Base-by-base conservation (phyloP, 1,140 invertebrate species). In the Drosophila seguyi region DNA sequence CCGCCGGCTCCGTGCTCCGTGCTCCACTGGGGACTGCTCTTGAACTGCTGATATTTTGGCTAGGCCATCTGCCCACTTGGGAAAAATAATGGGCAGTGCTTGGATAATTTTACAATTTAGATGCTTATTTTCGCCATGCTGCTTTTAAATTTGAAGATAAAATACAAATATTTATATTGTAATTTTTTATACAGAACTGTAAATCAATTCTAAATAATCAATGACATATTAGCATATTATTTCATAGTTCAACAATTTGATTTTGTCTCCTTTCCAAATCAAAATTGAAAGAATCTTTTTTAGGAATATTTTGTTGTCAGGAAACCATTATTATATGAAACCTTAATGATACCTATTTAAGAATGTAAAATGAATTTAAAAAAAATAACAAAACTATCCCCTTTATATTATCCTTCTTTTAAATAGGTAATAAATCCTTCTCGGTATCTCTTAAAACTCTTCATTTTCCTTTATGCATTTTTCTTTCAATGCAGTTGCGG, bases 21-120 rank as follows among this genome's bases (percentile, higher is more conserved):
- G 59, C 39, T 55, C 44, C 62, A 76, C 38, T 58, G 71, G 74
- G 29, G 60, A 56, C 41, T 88, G 84, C 84, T 85, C 84, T 88
- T 90, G 84, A 90, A 90, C 84, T 62, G 47, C 31, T 88, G 85
- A 50, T 81, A 85, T 90, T 84, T 86, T 22, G 74, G 22, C 53
- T 53, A 48, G 59, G 47, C 56, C 67, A 79, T 75, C 58, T 85
- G 78, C 78, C 42, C n/a, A 41, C 66, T 41, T 45, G 38, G 2
- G n/a, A 34, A 22, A 66, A 53, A 36, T 10, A 44, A 29, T 44
- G 16, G 13, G 13, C 4, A 34, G 1, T 11, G 3, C 14, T 11
- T 16, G 13, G 10, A 25, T 25, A 56, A 41, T 38, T 55, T 22
- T 8, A n/a, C 5, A 25, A 25, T 22, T 25, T 22, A 53, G 10